Percentiles rank a stretch among this genome's conserved stretches.
Evolutionary conservation across 2,888 invertebrate genomes (phyloP).

Genomic region (Drosophila paranaensis): DNA sequence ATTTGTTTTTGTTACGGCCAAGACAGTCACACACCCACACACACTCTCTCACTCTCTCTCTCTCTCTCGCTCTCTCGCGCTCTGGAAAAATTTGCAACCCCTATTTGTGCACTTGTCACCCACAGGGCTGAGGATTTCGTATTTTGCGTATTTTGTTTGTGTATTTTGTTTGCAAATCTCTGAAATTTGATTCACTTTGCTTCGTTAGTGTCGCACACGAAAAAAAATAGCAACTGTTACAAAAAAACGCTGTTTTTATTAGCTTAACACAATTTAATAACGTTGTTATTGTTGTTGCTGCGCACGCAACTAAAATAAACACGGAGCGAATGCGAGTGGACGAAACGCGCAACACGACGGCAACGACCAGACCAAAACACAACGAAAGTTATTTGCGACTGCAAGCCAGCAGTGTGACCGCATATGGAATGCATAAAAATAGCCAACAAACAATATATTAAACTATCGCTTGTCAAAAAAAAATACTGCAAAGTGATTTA

Average conservation of each 20-base stretch:
- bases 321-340: conserved; percentile 12
- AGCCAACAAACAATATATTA: background rate
- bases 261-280: conserved; percentile 40
- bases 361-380: conserved; percentile 55
- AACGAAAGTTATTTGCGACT: conserved; percentile 46
- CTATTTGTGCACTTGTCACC: conserved; percentile 52
- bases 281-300: conserved; percentile 21
- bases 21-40: background rate
- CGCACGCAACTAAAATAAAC: conserved; percentile 42
- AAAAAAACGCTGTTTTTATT: conserved; percentile 45
- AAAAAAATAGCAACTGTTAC: conserved; percentile 33
- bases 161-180: conserved; percentile 33
- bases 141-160: conserved; percentile 19
- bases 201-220: conserved; percentile 12
- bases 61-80: background rate
- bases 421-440: conserved; percentile 2
- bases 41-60: background rate
- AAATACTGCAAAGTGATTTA: too few relatives aligned
- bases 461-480: background rate
- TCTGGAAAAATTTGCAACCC: conserved; percentile 50
- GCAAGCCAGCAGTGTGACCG: conserved; percentile 36
- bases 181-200: conserved; percentile 1
- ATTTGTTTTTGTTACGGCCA: conserved; percentile 36
- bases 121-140: conserved; percentile 22
- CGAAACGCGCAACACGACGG: conserved; percentile 52